Evolutionary conservation across 1,140 invertebrate species (phyloP), one percentile per base, ranked within the genome.

Genomic region (Leguminivora glycinivorella): DNA sequence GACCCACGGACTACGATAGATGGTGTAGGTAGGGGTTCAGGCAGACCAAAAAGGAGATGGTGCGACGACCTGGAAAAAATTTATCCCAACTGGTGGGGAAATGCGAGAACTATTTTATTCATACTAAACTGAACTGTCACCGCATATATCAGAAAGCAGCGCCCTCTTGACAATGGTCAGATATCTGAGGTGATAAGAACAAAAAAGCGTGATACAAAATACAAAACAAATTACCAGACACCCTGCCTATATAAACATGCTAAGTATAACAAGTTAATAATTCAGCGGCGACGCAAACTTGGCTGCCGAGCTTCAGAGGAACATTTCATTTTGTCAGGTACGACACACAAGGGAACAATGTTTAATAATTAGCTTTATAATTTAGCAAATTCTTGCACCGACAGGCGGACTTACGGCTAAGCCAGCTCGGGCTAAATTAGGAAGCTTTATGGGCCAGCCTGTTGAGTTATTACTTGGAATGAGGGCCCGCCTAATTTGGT

Each of bases 341-440:
- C 82, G 80, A 77, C 77, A 77, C 85, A 74, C 82, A 43, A 67
- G 84, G 86, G 86, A 87, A 83, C 84, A 77, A 85, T 88, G 80
- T 73, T 81, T 87, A 83, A 84, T 87, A 87, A 70, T 70, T 70
- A 84, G 83, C 77, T 87, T 84, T 83, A 85, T 88, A 86, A 88
- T 88, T 86, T 83, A 85, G 80, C 74, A 81, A 82, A 85, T 75
- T 76, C 67, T 70, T 70, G 75, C 72, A 72, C 70, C 74, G 71
- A 72, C 74, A 71, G 73, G 70, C 67, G 81, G 78, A 84, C 83
- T 83, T 87, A 85, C 79, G 82, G 82, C 79, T 73, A 72, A 72
- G 68, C 56, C 66, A 70, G 72, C 68, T 69, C 73, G 68, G 69
- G 67, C 69, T 58, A 77, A 83, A 79, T 82, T 82, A 80, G 77